A percentile compares a stretch with the other conserved stretches of the same genome.
These are phyloP conservation scores for Ciconia maguari DNA, from an alignment of 2,113 vertebrate genomes.

Conservation along the genomic window DNA sequence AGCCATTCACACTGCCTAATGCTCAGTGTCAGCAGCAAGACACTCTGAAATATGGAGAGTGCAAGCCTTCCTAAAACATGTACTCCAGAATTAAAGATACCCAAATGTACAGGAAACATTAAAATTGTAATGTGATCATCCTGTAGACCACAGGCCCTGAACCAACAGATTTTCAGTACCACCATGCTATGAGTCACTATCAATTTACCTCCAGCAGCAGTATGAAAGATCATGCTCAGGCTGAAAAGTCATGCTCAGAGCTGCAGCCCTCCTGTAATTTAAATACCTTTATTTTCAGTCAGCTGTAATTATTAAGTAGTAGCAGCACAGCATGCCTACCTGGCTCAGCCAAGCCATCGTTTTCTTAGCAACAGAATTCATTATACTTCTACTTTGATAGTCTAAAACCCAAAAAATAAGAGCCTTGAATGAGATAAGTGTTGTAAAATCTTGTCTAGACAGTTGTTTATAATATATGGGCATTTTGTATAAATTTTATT, in stretches of 20 bases:
- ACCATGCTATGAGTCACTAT: constrained; percentile 2
- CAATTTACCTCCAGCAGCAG: constrained; percentile 9
- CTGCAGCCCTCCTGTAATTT: not conserved
- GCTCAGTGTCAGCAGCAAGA: constrained; percentile 35
- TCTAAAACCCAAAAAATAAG: not conserved
- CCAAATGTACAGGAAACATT: not conserved
- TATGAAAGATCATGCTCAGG: not conserved
- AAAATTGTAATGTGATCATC: constrained; percentile 13
- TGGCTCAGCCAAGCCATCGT: not conserved
- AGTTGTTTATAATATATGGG: not conserved
- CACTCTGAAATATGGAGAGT: not conserved
- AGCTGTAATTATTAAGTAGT: not conserved
- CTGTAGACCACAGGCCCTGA: constrained; percentile 38
- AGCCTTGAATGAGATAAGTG: not conserved
- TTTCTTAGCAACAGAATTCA: not conserved
- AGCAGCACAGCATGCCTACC: not conserved
- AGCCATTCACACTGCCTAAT: constrained; percentile 30
- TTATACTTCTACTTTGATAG: not conserved
- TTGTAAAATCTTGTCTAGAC: not conserved
- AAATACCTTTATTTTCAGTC: not conserved
- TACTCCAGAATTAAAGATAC: constrained; percentile 34
- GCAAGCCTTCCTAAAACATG: constrained; percentile 16
- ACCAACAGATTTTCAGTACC: constrained; percentile 6
- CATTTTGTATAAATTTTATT: not conserved
- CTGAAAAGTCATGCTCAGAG: not conserved